Evolutionary conservation across 2,888 invertebrate species (phyloP), one percentile per base, ranked within the genome.

Genomic region (Ypsolopha scabrella): DNA sequence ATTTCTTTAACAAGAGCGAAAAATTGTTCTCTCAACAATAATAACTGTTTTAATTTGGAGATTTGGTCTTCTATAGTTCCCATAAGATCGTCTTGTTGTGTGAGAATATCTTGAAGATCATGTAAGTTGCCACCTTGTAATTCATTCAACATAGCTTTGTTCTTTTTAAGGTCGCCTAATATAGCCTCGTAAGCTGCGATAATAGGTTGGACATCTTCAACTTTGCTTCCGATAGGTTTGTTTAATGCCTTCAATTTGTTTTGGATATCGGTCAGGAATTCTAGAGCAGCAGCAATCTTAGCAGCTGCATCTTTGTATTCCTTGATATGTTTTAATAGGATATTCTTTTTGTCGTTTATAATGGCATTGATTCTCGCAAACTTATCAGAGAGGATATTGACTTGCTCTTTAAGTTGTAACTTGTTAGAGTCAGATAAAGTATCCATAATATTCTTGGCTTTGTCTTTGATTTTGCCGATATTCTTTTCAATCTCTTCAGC

Each of bases 151-250:
- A 93, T 94, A 0, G 89, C 83, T 64, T 93, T 94, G 69, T 93
- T 93, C 50, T 90, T 90, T 72, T 94, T 95, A 0, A 96, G 79
- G 58, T 95, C 93, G 53, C 88, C 88, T 14, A 95, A 77, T 49
- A 96, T 92, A 59, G 90, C 89, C 78, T 95, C 94, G 63, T 95
- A 95, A 1, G 92, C 89, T 39, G 89, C 88, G 34, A 95, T 86
- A 59, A 95, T 88, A n/a, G 92, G 91, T 69, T 95, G 93, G 0
- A 97, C 96, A 71, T 97, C 97, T 67, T 96, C 94, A 1, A 94
- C 93, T 65, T 92, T 92, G 51, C 92, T 92, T 9, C 97, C 97
- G 39, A 97, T 91, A 0, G 97, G 96, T 72, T 93, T 93, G 64
- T 93, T 94, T 1, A 97, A 79, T 53, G 93, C 92, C 58, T 94